phyloP scores from a whole-genome alignment of 37 sponge, comb jelly and placozoan species.

The Eunapius fragilis region DNA sequence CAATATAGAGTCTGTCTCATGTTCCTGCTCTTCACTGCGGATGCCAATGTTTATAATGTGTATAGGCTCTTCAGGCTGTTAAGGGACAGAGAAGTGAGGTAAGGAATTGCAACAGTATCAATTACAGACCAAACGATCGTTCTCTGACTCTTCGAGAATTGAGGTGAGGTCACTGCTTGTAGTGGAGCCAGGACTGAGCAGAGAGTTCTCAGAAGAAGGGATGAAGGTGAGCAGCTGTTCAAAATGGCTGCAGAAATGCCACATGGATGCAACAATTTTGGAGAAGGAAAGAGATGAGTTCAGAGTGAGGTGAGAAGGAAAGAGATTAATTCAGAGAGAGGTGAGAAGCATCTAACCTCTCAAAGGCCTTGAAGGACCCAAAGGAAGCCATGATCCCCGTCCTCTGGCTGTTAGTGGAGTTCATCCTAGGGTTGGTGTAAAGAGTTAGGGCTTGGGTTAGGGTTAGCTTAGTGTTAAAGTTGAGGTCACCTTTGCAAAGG shows the following conservation, averaged over 20 bases:
- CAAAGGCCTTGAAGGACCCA: slow-evolving; percentile 60
- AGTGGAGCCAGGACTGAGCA: slow-evolving; percentile 1
- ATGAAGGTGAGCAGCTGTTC: slow-evolving; percentile 41
- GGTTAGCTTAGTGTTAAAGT: too few relatives aligned
- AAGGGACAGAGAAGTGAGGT: background rate
- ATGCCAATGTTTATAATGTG: slow-evolving; percentile 88
- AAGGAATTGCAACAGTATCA: background rate
- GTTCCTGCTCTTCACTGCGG: background rate
- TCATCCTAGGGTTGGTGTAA: too few relatives aligned
- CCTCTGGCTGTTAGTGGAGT: slow-evolving; percentile 61
- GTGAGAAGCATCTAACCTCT: too few relatives aligned
- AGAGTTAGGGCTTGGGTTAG: too few relatives aligned
- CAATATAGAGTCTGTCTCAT: slow-evolving; percentile 34
- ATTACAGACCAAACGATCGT: background rate
- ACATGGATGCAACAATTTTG: too few relatives aligned
- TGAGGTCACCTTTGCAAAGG: too few relatives aligned
- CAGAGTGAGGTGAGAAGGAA: background rate
- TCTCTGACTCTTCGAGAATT: slow-evolving; percentile 34
- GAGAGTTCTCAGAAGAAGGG: slow-evolving; percentile 2
- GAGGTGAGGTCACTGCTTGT: slow-evolving; percentile 14
- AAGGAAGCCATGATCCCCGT: slow-evolving; percentile 93
- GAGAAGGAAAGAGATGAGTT: background rate
- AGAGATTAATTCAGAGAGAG: too few relatives aligned
- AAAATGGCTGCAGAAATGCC: slow-evolving; percentile 45
- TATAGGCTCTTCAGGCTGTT: slow-evolving; percentile 63